Base-by-base conservation (phyloP, 2,888 invertebrate genomes). In the Trichogramma dendrolimi region DNA sequence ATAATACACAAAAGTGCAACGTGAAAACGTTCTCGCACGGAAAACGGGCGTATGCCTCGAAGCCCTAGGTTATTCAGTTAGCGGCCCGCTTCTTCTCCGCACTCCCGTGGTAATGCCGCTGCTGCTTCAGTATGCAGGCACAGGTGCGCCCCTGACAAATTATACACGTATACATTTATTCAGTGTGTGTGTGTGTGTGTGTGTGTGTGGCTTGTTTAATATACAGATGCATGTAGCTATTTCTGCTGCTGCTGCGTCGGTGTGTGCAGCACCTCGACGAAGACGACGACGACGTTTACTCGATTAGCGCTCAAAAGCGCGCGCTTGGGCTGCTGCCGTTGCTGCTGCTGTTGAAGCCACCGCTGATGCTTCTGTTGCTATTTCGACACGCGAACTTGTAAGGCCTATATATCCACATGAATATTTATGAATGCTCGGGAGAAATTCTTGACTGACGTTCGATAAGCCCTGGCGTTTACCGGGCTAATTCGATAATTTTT, bases 61-160 rank as follows among this genome's bases (percentile, higher is more conserved):
- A 27, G 27, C 27, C 27, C 27, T 48, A 48, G 63, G 55, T 63
- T 60, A 63, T 63, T 60, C 58, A 60, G 60, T 63, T 63, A 63
- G 40, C 58, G 48, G 55, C 58, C 62, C 53, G 50, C 42, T 43
- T 53, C 49, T 5, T 54, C 43, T 27, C 27, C 27, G 27, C 27
- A 27, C 27, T 27, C 2, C 27, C 27, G 27, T 27, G 27, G 27
- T 27, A 27, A 27, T 27, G 27, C 27, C 27, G 27, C 27, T 27
- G 27, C 27, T 27, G 27, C 27, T 27, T 27, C 27, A 27, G 27
- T 27, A 27, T 27, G 3, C 27, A 27, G 27, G 27, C 27, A 27
- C 27, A 27, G 27, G 27, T 27, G 27, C 27, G 27, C 27, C 27
- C 27, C 27, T 27, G 27, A 27, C 27, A 27, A 27, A 27, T 27